phyloP scores from a whole-genome alignment of 2,888 invertebrate genomes.

The Drosophila planitibia region DNA sequence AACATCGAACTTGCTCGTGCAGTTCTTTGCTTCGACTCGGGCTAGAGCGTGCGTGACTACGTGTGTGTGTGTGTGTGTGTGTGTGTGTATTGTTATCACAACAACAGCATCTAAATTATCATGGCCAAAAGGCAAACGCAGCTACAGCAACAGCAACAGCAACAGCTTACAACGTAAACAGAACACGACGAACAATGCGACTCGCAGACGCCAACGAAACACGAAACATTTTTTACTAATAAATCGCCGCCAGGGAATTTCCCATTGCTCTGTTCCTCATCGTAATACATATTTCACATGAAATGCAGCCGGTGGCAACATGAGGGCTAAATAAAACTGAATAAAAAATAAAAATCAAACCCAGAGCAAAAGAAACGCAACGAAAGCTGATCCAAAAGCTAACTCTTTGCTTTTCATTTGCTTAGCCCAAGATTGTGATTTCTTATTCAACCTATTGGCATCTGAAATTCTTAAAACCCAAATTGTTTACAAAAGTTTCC shows the following conservation, averaged over 20 bases:
- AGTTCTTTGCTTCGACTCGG: constrained; percentile 20
- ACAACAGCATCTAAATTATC: constrained; percentile 73
- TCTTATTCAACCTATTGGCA: neutral
- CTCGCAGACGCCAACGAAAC: constrained; percentile 54
- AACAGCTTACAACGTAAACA: constrained; percentile 75
- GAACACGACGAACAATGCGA: constrained; percentile 64
- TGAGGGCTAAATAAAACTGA: constrained; percentile 25
- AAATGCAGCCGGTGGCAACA: constrained; percentile 51
- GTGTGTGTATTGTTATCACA: constrained; percentile 66
- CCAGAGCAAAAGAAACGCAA: constrained; percentile 6
- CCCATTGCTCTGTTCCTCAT: constrained; percentile 52
- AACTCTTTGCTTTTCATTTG: constrained; percentile 31
- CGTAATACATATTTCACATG: constrained; percentile 64
- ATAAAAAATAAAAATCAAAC: constrained; percentile 9
- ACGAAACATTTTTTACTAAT: constrained; percentile 73
- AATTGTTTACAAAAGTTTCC: neutral
- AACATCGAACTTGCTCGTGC: constrained; percentile 75
- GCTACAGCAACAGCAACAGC: constrained; percentile 59
- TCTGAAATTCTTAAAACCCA: neutral
- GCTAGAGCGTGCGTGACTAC: constrained; percentile 28
- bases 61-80: constrained; percentile 25
- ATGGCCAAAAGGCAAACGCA: constrained; percentile 59
- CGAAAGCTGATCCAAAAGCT: constrained; percentile 27
- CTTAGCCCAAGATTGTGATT: constrained; percentile 6
- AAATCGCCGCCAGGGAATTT: constrained; percentile 56